Base-by-base conservation (phyloP, 2,113 vertebrate genomes). In the Irena cyanogastra region DNA sequence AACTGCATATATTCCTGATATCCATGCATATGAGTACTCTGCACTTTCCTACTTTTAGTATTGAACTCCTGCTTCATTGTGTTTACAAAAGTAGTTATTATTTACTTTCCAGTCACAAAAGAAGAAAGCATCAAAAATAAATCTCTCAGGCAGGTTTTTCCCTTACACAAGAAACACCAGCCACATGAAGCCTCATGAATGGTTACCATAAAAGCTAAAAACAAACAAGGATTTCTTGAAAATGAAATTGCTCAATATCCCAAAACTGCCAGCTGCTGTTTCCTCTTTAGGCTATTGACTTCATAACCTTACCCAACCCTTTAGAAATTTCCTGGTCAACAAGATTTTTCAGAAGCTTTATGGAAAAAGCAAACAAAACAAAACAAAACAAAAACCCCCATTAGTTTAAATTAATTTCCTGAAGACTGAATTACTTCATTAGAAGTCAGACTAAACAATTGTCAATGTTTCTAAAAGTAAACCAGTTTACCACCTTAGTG, bases 221-320 rank as follows among this genome's bases (percentile, higher is more conserved):
- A 7, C 50, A 96, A 85, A 89, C 65, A 91, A 69, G 45, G 54
- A 66, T 94, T 96, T 92, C 87, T 95, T 11, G 9, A 92, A 97
- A 95, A 96, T 79, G 49, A n/a, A 89, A 50, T 96, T 96, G 83
- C 94, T 94, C 86, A 97, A 94, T 77, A 86, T 75, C n/a, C 64
- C 80, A 78, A 65, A 95, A 90, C n/a, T 79, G 76, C 60, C 79
- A 86, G 64, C 79, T 88, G 60, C 79, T 81, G 90, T 93, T 96
- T 96, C 90, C 86, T 95, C 83, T 95, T 92, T 86, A 81, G 52
- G 76, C 64, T 72, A 28, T 33, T 96, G 88, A 93, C 88, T 96
- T 96, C 83, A 86, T 90, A 95, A 92, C 56, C 76, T 96, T 92
- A 94, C 76, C 56, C 90, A 97, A 90, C 75, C 45, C 78, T 93